Evolutionary conservation across 2,113 vertebrate genomes (phyloP).

Genomic region (Beaufortia kweichowensis): DNA sequence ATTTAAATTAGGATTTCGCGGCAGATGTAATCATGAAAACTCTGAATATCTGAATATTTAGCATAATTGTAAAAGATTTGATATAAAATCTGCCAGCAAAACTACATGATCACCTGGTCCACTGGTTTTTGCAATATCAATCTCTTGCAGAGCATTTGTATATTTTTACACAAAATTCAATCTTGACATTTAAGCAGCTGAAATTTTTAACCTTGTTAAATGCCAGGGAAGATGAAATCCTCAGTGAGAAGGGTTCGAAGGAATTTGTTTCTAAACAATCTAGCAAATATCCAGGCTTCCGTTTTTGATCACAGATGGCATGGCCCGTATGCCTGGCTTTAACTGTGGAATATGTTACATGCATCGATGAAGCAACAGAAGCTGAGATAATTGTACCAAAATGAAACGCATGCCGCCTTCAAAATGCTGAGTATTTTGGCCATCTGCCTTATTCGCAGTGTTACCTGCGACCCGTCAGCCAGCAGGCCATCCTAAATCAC

Average conservation of each 20-base stretch:
- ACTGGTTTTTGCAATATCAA: not conserved
- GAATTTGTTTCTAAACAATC: constrained; percentile 5
- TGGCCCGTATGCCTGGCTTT: constrained; percentile 36
- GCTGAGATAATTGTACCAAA: constrained; percentile 59
- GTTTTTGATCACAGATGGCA: constrained; percentile 43
- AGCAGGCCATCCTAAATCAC: constrained; percentile 4
- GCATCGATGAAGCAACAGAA: constrained; percentile 56
- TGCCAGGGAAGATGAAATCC: not conserved
- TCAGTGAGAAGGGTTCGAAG: constrained; percentile 14
- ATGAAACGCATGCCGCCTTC: constrained; percentile 51
- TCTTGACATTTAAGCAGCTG: not conserved
- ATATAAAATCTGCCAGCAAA: not conserved
- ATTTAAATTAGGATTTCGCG: too few relatives aligned
- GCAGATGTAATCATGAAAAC: not conserved
- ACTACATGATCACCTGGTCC: not conserved
- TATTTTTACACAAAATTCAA: not conserved
- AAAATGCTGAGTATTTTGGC: constrained; percentile 48
- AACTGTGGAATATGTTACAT: constrained; percentile 49
- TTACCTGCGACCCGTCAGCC: constrained; percentile 7
- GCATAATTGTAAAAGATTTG: not conserved
- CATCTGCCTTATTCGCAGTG: constrained; percentile 49
- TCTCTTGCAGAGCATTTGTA: not conserved
- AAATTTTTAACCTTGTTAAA: not conserved
- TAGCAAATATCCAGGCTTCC: not conserved
- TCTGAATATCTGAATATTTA: not conserved